Percentiles rank a stretch among this genome's conserved stretches.
These are phyloP conservation scores for Epizoanthus rinbou DNA, from an alignment of 92 coral and sea anemone species.

Conservation along the genomic window DNA sequence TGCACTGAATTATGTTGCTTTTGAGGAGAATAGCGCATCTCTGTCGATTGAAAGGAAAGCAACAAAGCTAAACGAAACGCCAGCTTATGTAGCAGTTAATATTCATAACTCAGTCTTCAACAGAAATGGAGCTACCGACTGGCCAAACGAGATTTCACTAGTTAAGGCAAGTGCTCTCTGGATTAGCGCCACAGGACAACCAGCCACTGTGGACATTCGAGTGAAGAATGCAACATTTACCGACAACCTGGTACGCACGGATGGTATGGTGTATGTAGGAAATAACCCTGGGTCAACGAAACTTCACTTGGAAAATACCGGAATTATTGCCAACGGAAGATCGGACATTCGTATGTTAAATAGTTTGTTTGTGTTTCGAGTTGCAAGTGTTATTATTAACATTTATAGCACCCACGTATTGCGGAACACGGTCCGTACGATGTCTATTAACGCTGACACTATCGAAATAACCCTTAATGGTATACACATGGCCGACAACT, in stretches of 20 bases:
- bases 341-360: slow-evolving; percentile 1
- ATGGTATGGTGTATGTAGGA: slow-evolving; percentile 30
- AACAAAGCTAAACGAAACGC: not conserved
- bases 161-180: not conserved
- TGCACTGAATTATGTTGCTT: slow-evolving; percentile 19
- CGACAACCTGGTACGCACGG: not conserved
- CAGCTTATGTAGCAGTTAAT: not conserved
- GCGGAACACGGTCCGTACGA: not conserved
- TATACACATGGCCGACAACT: not conserved
- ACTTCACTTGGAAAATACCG: not conserved
- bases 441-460: slow-evolving; percentile 5
- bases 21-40: slow-evolving; percentile 37
- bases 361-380: slow-evolving; percentile 19
- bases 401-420: not conserved
- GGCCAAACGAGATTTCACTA: not conserved
- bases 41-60: slow-evolving; percentile 13
- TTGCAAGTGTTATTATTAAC: not conserved
- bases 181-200: not conserved
- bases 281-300: slow-evolving; percentile 21
- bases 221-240: slow-evolving; percentile 33
- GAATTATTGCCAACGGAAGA: slow-evolving; percentile 16
- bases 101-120: slow-evolving; percentile 42
- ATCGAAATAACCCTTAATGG: not conserved
- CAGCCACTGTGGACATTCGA: slow-evolving; percentile 11
- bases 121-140: slow-evolving; percentile 13